Evolutionary conservation across 2,888 invertebrate species (phyloP).

Genomic region (Mythimna ferrago): DNA sequence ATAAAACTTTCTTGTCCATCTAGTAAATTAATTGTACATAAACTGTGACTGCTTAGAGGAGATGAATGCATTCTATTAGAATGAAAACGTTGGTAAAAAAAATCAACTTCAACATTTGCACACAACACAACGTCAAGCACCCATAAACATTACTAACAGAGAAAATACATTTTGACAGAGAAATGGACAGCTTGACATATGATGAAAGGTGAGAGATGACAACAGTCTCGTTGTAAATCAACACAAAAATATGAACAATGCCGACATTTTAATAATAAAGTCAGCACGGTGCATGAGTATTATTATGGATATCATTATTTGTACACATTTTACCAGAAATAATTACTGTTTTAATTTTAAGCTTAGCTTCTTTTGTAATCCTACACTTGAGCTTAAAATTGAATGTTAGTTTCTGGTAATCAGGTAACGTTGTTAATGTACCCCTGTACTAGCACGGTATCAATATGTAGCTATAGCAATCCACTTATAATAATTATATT

Average conservation of each 20-base stretch:
- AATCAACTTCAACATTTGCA: conserved; percentile 44
- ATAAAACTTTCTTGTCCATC: conserved; percentile 7
- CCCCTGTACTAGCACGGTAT: conserved; percentile 57
- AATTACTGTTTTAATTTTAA: conserved; percentile 41
- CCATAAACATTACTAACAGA: conserved; percentile 70
- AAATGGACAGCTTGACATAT: conserved; percentile 81
- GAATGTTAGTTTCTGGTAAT: conserved; percentile 56
- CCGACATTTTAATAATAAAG: conserved; percentile 26
- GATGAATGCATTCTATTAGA: conserved; percentile 47
- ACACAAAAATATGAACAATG: conserved; percentile 49
- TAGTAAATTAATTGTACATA: conserved; percentile 7
- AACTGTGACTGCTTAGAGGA: conserved; percentile 10
- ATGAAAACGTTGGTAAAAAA: conserved; percentile 22
- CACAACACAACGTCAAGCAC: conserved; percentile 57
- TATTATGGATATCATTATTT: conserved; percentile 39
- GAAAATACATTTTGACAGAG: conserved; percentile 83
- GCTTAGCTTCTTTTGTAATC: conserved; percentile 16
- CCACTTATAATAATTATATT: conserved; percentile 32
- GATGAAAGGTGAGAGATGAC: conserved; percentile 79
- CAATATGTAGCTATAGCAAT: conserved; percentile 52
- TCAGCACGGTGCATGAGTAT: conserved; percentile 80
- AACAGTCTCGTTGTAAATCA: conserved; percentile 52
- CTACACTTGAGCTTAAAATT: conserved; percentile 37
- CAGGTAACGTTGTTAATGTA: conserved; percentile 41
- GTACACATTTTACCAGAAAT: conserved; percentile 55